Percentiles rank a stretch among this genome's conserved stretches.
These are phyloP conservation scores for Charadrius vociferus DNA, from an alignment of 2,113 vertebrate species.

Conservation along the genomic window DNA sequence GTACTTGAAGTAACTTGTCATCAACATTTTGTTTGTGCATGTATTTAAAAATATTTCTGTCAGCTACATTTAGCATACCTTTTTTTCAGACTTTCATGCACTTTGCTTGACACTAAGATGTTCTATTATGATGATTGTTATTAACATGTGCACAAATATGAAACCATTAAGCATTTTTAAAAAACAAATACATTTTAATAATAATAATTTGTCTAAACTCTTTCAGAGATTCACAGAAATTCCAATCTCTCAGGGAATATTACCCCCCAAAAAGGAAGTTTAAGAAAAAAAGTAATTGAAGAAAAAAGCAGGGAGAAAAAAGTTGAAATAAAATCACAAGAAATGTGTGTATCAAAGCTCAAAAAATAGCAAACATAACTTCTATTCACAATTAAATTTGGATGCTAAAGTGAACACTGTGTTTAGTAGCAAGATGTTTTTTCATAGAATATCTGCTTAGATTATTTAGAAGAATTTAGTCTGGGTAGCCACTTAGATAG, in stretches of 20 bases:
- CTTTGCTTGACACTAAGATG: neutral
- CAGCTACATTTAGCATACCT: neutral
- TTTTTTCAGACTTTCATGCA: neutral
- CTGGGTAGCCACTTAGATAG: neutral
- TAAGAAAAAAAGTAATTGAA: neutral
- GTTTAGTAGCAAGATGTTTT: neutral
- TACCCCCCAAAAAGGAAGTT: neutral
- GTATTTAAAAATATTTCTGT: neutral
- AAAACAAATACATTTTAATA: neutral
- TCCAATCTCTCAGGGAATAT: neutral
- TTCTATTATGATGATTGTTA: neutral
- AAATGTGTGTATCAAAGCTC: neutral
- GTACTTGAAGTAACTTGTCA: neutral
- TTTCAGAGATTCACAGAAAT: neutral
- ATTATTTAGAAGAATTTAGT: neutral
- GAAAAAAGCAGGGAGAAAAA: neutral
- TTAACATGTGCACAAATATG: neutral
- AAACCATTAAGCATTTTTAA: neutral
- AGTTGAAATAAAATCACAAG: neutral
- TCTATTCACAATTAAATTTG: neutral
- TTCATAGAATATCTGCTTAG: neutral
- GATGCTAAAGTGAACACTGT: neutral
- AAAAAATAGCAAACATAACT: neutral
- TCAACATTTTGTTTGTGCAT: neutral
- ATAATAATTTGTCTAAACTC: neutral